Evolutionary conservation across 2,113 vertebrate genomes (phyloP), one percentile per base, ranked within the genome.

Genomic region (Ptilorrhoa leucosticta): DNA sequence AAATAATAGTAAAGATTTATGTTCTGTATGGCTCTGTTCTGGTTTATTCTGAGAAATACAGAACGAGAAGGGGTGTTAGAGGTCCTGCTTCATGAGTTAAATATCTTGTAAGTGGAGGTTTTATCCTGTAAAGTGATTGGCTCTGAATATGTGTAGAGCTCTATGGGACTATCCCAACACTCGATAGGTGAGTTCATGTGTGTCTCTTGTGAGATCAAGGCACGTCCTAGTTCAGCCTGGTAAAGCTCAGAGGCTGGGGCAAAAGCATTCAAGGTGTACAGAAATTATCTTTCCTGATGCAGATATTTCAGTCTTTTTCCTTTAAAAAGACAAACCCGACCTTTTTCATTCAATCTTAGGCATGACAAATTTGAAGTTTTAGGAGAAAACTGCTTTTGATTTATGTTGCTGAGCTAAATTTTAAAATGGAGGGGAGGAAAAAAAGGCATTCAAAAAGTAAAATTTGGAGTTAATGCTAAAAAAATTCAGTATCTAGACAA

Each of bases 1-100:
- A 81, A 86, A 56, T 82, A 58, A 75, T 13, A 56, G 73, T 42
- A 50, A 69, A 90, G 27, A 64, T 60, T 72, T 93, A 27, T 57
- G 21, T 76, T 80, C 50, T 26, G 2, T 44, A 24, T 0, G 0
- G 45, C 54, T 69, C 1, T 5, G 7, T 35, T 20, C 24, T 58
- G 30, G 23, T 77, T 80, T 76, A 13, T 83, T 88, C 51, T 51
- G 63, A 56, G 85, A 89, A 86, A 66, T 42, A 30, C 7, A n/a
- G 54, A 77, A 65, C 0, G 0, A 77, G 83, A 50, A 89, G 56
- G 33, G 61, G 39, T 66, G 19, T 44, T 54, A 16, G 44, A 47
- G 14, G 53, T 71, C 30, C 30, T 81, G 4, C 64, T 45, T 42
- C 57, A 51, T 26, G 20, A 82, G 60, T 73, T 56, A 68, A 75